These are phyloP conservation scores for Melanchra persicariae DNA, from an alignment of 2,888 invertebrate genomes.

Conservation along the genomic window DNA sequence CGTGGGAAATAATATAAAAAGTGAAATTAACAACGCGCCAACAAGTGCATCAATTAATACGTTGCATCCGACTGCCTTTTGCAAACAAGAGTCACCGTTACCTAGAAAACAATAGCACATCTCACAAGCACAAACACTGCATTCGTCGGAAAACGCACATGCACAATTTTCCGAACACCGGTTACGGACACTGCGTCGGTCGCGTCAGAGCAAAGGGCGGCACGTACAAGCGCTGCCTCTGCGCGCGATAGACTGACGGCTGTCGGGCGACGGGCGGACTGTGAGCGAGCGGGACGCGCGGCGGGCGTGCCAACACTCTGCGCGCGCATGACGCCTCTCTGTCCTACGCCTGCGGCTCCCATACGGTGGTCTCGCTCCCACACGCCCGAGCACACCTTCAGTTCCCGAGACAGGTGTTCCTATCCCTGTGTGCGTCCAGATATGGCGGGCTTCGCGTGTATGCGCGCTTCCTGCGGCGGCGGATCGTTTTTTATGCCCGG, in stretches of 20 bases:
- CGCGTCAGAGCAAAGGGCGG: conserved; percentile 87
- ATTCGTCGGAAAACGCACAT: conserved; percentile 90
- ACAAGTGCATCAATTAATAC: conserved; percentile 80
- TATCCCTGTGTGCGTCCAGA: conserved; percentile 87
- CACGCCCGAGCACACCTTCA: conserved; percentile 88
- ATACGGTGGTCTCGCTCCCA: conserved; percentile 79
- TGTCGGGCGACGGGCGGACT: conserved; percentile 77
- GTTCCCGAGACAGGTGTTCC: conserved; percentile 90
- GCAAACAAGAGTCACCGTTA: conserved; percentile 83
- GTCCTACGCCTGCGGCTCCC: conserved; percentile 73
- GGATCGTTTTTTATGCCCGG: conserved; percentile 90
- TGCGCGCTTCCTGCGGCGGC: conserved; percentile 89
- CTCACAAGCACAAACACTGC: conserved; percentile 90
- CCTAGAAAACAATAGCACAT: conserved; percentile 91
- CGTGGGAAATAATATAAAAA: conserved; percentile 78
- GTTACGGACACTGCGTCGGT: conserved; percentile 90
- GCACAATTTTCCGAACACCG: conserved; percentile 91
- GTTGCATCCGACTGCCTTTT: conserved; percentile 84
- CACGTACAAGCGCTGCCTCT: conserved; percentile 87
- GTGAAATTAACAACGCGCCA: conserved; percentile 80
- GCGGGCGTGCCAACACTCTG: conserved; percentile 87
- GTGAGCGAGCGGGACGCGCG: conserved; percentile 88
- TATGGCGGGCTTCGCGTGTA: conserved; percentile 77
- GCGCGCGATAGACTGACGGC: conserved; percentile 89
- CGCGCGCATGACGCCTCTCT: conserved; percentile 87